Percentiles rank a stretch among this genome's conserved stretches.
These are phyloP conservation scores for Nycticebus coucang DNA, from an alignment of 2,113 vertebrate species.

Conservation along the genomic window DNA sequence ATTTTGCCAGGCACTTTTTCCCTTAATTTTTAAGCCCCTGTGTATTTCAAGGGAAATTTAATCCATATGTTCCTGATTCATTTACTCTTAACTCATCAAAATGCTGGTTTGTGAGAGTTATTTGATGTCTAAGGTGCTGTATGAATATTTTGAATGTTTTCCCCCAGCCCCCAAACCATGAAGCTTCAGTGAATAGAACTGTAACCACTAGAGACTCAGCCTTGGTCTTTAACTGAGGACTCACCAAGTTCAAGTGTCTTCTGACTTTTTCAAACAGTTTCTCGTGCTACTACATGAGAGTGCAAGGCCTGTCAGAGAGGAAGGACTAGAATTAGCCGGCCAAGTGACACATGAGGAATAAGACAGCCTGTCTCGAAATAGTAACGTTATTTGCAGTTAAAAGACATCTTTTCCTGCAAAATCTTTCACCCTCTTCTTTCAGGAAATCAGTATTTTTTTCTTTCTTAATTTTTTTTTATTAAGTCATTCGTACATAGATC, in stretches of 20 bases:
- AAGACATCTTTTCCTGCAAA: neutral
- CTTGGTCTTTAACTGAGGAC: neutral
- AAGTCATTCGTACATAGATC: too few relatives aligned
- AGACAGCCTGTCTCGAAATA: neutral
- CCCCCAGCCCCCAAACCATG: neutral
- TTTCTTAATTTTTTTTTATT: too few relatives aligned
- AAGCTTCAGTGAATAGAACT: constrained; percentile 46
- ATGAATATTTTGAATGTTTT: constrained; percentile 41
- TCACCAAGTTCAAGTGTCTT: constrained; percentile 1
- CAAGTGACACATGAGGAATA: neutral
- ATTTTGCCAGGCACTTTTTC: constrained; percentile 70
- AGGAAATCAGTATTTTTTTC: neutral
- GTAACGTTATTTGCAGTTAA: neutral
- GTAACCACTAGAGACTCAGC: constrained; percentile 29
- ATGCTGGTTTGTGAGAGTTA: constrained; percentile 71
- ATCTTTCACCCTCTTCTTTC: neutral
- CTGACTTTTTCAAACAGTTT: constrained; percentile 32
- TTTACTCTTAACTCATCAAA: constrained; percentile 81
- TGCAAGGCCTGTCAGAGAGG: neutral
- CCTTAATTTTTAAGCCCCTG: constrained; percentile 76
- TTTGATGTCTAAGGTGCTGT: constrained; percentile 71
- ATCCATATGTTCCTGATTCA: constrained; percentile 79
- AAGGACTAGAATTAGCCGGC: neutral
- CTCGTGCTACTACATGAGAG: neutral
- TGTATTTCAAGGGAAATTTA: constrained; percentile 79